Evolutionary conservation across 2,888 invertebrate genomes (phyloP).

Genomic region (Yponomeuta evonymella): DNA sequence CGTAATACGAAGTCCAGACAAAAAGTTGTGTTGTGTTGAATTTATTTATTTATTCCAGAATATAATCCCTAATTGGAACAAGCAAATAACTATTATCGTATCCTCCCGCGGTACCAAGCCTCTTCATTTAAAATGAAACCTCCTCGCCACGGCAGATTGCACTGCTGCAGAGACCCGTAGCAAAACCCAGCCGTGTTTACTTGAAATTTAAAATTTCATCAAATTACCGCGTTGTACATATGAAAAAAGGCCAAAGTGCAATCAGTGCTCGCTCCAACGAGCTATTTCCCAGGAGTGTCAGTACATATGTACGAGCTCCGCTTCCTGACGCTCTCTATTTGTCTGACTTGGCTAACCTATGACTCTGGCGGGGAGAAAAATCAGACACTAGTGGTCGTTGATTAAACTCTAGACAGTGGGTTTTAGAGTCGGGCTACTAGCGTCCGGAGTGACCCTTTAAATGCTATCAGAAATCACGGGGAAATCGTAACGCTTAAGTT

Average conservation of each 20-base stretch:
- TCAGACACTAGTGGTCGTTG: conserved; percentile 22
- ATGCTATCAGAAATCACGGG: too few relatives aligned
- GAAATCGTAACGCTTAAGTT: too few relatives aligned
- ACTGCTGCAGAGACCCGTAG: neutral
- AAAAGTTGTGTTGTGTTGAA: too few relatives aligned
- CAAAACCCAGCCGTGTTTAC: neutral
- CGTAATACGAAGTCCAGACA: too few relatives aligned
- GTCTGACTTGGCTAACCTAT: conserved; percentile 53
- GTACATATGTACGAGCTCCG: conserved; percentile 63
- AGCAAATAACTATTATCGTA: neutral
- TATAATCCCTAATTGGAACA: neutral
- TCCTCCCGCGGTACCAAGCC: neutral
- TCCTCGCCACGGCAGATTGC: neutral
- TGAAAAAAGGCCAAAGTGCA: conserved; percentile 19
- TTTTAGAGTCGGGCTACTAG: neutral
- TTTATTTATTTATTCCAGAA: too few relatives aligned
- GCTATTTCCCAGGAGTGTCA: conserved; percentile 63
- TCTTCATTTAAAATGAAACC: neutral
- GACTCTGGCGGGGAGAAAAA: conserved; percentile 27
- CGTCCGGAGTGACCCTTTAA: neutral
- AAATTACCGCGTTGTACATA: conserved; percentile 17
- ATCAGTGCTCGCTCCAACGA: conserved; percentile 12
- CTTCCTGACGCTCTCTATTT: conserved; percentile 63
- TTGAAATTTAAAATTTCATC: conserved; percentile 17
- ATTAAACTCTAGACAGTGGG: conserved; percentile 10